Conservation (phyloP, 2,888 invertebrate genomes). For the Scaptomyza cyrtandrae region DNA sequence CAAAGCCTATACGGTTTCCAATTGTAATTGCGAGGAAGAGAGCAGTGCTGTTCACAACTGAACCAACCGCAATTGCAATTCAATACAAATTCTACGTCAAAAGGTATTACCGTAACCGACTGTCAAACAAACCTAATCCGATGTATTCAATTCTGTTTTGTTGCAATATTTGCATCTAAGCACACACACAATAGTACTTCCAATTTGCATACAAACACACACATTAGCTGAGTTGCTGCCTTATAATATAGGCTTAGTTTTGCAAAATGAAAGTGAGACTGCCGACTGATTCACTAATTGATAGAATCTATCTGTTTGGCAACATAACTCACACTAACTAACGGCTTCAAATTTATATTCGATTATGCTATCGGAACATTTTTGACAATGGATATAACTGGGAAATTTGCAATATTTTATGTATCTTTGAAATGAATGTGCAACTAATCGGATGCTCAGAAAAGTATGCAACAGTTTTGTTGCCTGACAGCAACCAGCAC, state of each 20-base stretch:
- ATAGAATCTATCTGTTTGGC: no score
- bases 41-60: background rate
- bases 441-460: no score
- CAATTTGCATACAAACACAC: background rate
- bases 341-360: no score
- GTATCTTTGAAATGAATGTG: no score
- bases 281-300: no score
- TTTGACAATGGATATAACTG: no score
- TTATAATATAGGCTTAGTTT: background rate
- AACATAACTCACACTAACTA: no score
- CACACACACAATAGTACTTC: background rate
- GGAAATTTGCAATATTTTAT: no score
- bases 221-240: background rate
- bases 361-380: no score
- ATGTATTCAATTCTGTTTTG: background rate
- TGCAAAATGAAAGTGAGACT: no score
- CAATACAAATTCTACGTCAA: constrained; percentile 3
- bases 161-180: background rate
- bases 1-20: constrained; percentile 9
- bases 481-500: no score
- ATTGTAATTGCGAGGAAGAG: background rate
- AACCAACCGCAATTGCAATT: constrained; percentile 58
- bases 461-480: no score
- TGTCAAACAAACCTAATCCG: constrained; percentile 4
- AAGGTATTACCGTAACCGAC: constrained; percentile 4